Evolutionary conservation across 2,797 vertebrate species (phyloP), one percentile per base, ranked within the genome.

Genomic region (Muraenolepis orangiensis): DNA sequence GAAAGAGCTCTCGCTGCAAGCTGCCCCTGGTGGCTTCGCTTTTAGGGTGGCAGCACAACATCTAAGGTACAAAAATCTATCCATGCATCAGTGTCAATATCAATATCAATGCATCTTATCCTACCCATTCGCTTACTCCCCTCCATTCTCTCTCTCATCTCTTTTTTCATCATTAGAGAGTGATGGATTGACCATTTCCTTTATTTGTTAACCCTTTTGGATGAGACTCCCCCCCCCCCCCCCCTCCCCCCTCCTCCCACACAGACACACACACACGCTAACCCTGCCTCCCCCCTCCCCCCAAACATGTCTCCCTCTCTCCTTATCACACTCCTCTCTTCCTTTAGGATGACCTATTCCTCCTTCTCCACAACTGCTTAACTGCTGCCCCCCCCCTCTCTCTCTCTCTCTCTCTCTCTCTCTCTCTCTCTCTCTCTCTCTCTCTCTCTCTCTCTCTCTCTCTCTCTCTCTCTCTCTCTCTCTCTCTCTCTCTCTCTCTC

Each of bases 121-220:
- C 64, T 66, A 29, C 64, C 64, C 64, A 28, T 14, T 66, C 64
- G 75, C 66, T 78, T 64, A 31, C 73, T 74, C 77, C 61, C 72
- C 69, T 72, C 32, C 30, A 34, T 13, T 74, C 12, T 66, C 72
- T 71, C 70, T 74, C 46, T 70, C 36, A 46, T 72, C 32, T 51
- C 66, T 31, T 46, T 38, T 23, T 20, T 12, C 64, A 31, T 69
- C 30, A 34, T 69, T 69, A 69, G 4, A 10, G 7, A 69, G 30
- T 69, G 67, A 31, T 31, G 29, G 29, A 69, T 34, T n/a, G 67
- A 69, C 67, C 67, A 11, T 69, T 30, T 32, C 31, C 67, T 34
- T 69, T 34, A 69, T 34, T 30, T 31, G 30, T 34, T 31, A 69
- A 69, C 67, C 67, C 31, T 69, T 14, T 20, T 31, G 31, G 16